A percentile compares a stretch with the other conserved stretches of the same genome.
These are phyloP conservation scores for Leptinotarsa lineolata DNA, from an alignment of 1,140 invertebrate genomes.

Conservation along the genomic window DNA sequence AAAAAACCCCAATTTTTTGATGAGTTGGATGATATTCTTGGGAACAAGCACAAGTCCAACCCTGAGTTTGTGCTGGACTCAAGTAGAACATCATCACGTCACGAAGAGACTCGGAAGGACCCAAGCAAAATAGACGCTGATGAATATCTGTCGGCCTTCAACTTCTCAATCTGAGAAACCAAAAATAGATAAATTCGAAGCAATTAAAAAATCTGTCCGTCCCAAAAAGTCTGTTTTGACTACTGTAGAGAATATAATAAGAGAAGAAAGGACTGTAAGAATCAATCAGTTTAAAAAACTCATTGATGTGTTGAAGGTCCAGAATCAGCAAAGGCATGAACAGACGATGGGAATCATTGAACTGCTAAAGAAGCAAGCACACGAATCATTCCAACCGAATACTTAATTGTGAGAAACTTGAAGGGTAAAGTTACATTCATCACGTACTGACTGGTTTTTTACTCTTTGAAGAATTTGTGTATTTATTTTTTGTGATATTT, in stretches of 20 bases:
- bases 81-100: neutral
- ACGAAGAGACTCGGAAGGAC: neutral
- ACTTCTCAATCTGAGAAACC: neutral
- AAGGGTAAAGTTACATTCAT: too few relatives aligned
- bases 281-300: neutral
- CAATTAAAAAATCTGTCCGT: neutral
- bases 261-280: slow-evolving; percentile 14
- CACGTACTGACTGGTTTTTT: too few relatives aligned
- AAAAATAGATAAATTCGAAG: neutral
- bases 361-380: slow-evolving; percentile 1
- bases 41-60: slow-evolving; percentile 17
- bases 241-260: neutral
- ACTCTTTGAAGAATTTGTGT: too few relatives aligned
- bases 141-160: too few relatives aligned
- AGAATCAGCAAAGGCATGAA: too few relatives aligned
- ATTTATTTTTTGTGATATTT: too few relatives aligned
- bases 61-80: slow-evolving; percentile 19
- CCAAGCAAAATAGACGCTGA: too few relatives aligned
- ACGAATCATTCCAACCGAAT: neutral
- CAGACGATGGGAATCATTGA: neutral
- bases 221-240: neutral
- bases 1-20: slow-evolving; percentile 22
- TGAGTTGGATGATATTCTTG: slow-evolving; percentile 25
- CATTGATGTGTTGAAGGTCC: too few relatives aligned
- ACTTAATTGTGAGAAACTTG: slow-evolving; percentile 5